Evolutionary conservation across 2,888 invertebrate genomes (phyloP), one percentile per base, ranked within the genome.

Genomic region (Pterostichus niger): DNA sequence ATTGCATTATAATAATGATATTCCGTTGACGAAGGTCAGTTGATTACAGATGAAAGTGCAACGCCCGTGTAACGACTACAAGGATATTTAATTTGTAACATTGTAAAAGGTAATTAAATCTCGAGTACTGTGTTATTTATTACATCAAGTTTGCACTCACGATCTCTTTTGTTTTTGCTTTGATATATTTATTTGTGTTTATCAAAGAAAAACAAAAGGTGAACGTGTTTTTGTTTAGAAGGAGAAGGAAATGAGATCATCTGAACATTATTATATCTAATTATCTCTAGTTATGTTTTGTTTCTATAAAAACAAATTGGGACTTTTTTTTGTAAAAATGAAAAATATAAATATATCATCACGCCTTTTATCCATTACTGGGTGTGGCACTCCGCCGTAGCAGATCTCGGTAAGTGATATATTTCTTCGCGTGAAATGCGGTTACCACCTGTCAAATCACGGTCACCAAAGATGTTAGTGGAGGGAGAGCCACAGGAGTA

Each of bases 11-110:
- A 71, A 44, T 71, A 71, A 71, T 71, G 44, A 71, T 71, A 71
- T 71, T 71, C 68, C 15, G 44, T 71, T 71, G 68, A 71, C 24
- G 68, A 71, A 71, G 68, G 68, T 71, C 68, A 71, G 68, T 44
- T 71, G 40, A 44, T 71, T 44, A 71, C 40, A 71, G 44, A 71
- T 71, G 44, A 71, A 71, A 71, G 68, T 71, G 44, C 44, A 71
- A 71, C 11, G 68, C 15, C 40, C 68, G 68, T 71, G 44, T 71
- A 71, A 71, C 68, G 44, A 71, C 44, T 71, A 44, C 44, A 11
- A 44, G 68, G 68, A 71, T 71, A 46, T 71, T 44, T 71, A 44
- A 71, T 71, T 71, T 71, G 68, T 71, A 71, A 44, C 68, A 35
- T 15, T 44, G 68, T 71, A 71, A 40, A 71, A 15, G 17, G 13